Percentiles rank a stretch among this genome's conserved stretches.
Conservation (phyloP, 2,113 vertebrate genomes). For the Calcarius ornatus region DNA sequence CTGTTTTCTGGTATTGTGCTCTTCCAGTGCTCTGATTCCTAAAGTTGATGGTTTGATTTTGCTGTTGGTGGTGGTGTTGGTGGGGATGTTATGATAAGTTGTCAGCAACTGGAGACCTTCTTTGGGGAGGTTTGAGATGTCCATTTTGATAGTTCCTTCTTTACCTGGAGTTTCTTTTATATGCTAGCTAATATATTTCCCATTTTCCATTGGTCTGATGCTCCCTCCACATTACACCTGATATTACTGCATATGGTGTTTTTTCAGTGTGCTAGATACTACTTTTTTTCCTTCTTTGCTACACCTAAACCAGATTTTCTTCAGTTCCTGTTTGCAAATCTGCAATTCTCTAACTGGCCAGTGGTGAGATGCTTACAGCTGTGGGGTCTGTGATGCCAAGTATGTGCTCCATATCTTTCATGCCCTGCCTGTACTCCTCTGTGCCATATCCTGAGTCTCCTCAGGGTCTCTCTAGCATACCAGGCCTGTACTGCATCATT, state of each 20-base stretch:
- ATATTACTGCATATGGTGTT: background rate
- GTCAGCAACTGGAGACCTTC: background rate
- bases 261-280: background rate
- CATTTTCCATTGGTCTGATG: background rate
- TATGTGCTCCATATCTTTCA: background rate
- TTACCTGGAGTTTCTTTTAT: background rate
- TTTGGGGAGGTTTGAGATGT: background rate
- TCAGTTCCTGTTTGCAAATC: background rate
- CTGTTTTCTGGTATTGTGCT: background rate
- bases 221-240: background rate
- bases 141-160: background rate
- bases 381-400: fast-evolving
- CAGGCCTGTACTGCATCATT: background rate
- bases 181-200: background rate
- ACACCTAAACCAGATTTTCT: background rate
- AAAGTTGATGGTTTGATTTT: background rate
- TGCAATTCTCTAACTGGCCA: background rate
- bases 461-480: background rate
- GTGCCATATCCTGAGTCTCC: background rate
- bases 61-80: background rate
- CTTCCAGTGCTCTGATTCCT: background rate
- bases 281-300: background rate
- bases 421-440: background rate
- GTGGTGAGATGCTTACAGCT: background rate
- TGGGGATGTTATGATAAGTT: background rate